Base-by-base conservation (phyloP, 2,888 invertebrate genomes). In the Catocala fraxini region DNA sequence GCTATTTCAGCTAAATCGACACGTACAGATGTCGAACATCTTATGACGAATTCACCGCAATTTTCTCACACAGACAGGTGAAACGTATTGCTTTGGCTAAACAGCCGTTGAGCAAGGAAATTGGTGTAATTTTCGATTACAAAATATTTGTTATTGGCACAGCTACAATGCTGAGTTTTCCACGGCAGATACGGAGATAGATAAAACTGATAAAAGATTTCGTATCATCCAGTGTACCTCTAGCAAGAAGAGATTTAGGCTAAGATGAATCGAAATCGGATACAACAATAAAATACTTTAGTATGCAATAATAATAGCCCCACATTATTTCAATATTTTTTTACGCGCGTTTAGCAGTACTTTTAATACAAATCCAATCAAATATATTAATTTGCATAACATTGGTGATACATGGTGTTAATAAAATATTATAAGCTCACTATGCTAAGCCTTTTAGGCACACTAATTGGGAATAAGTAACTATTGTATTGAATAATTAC, bases 71-170 rank as follows among this genome's bases (percentile, higher is more conserved):
- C 3, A 25, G 33, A 6, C 10, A 61, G 56, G 59, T 51, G 59
- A 35, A 33, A 34, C 39, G 7, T 33, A 35, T 43, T 49, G 34
- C 15, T 13, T 46, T 56, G 53, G 11, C 4, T 25, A 11, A 59
- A 55, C 12, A 13, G 48, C 41, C 35, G 52, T 71, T 58, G 52
- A 56, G 46, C 43, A 52, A 60, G 45, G 9, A 43, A 53, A 51
- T 61, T 51, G 61, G 7, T 52, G 51, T 59, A 13, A 63, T 39
- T 35, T 51, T 13, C 41, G 10, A 55, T 75, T 71, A 75, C 63
- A 75, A 77, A 77, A 76, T 74, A 70, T 77, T 73, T 75, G 70
- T 57, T 71, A 76, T 76, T 77, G 66, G 56, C 67, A 73, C 77
- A 79, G 73, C 63, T 63, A 58, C 66, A 60, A 72, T 60, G 63